Percentiles rank a stretch among this genome's conserved stretches.
These are phyloP conservation scores for Saguinus imperator DNA, from an alignment of 2,113 vertebrate genomes.

Conservation along the genomic window DNA sequence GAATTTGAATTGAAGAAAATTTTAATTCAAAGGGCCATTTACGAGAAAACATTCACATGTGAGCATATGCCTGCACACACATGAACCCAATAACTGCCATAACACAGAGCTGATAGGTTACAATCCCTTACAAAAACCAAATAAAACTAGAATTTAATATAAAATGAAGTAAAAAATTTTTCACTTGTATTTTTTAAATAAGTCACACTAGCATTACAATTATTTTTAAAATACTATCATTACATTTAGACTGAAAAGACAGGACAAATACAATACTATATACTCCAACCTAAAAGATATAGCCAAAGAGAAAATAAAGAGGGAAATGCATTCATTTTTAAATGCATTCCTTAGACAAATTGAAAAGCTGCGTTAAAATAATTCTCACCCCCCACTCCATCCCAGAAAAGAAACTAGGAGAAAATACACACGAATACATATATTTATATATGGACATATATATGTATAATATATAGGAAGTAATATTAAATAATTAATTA, in stretches of 20 bases:
- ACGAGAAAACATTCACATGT: neutral
- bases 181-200: neutral
- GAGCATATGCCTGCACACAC: neutral
- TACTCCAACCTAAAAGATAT: neutral
- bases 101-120: neutral
- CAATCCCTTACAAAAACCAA: neutral
- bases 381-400: neutral
- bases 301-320: neutral
- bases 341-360: neutral
- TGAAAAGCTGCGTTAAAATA: neutral
- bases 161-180: neutral
- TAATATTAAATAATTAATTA: neutral
- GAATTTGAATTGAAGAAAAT: neutral
- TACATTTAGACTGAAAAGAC: neutral
- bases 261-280: neutral
- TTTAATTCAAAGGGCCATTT: neutral
- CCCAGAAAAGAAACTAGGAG: neutral
- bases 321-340: neutral
- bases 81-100: neutral
- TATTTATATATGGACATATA: neutral
- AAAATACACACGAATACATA: neutral
- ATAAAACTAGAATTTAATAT: neutral
- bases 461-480: neutral
- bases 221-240: neutral
- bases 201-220: neutral